A percentile compares a stretch with the other conserved stretches of the same genome.
These are phyloP conservation scores for Cinclus cinclus DNA, from an alignment of 2,113 vertebrate genomes.

Conservation along the genomic window DNA sequence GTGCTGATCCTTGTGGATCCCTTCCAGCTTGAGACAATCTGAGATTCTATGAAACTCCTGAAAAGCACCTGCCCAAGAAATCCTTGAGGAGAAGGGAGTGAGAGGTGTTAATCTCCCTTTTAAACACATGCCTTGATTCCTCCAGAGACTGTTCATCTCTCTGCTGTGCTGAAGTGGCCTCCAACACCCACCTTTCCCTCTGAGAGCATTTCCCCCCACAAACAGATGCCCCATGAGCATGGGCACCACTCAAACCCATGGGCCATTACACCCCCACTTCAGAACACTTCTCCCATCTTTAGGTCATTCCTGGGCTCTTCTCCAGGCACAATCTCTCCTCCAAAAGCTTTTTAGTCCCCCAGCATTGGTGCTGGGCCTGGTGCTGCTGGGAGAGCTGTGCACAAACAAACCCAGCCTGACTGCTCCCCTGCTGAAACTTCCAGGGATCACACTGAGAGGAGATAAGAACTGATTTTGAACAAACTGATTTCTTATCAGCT, in stretches of 20 bases:
- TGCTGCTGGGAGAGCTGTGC: neutral
- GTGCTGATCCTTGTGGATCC: neutral
- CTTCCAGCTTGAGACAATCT: neutral
- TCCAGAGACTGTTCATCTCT: neutral
- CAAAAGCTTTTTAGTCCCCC: neutral
- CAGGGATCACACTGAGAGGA: neutral
- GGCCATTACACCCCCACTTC: neutral
- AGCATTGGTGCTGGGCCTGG: neutral
- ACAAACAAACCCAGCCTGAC: neutral
- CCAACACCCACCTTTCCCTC: neutral
- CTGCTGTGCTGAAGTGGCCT: neutral
- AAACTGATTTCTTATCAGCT: neutral
- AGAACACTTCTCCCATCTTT: neutral
- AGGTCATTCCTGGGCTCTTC: neutral
- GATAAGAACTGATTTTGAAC: neutral
- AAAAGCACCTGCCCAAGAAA: neutral
- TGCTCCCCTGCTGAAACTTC: neutral
- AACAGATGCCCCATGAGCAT: neutral
- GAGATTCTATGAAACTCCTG: neutral
- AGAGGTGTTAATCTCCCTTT: neutral
- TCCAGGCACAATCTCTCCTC: accelerated
- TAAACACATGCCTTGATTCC: accelerated
- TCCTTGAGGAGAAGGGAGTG: neutral
- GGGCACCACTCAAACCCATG: neutral
- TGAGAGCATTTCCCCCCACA: neutral